phyloP scores from a whole-genome alignment of 2,888 invertebrate genomes.

The Drosophila maculinotata region DNA sequence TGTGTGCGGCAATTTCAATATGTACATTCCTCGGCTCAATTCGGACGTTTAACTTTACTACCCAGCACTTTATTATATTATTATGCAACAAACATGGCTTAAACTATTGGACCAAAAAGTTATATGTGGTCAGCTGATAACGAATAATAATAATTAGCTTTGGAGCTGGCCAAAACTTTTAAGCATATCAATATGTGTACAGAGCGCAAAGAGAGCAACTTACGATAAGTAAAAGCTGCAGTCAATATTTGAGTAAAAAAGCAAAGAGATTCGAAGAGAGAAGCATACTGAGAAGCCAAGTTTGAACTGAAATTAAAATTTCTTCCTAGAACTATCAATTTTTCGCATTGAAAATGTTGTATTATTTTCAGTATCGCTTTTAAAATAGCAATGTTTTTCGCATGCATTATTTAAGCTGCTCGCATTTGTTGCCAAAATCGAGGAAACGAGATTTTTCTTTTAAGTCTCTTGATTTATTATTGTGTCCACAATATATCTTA shows the following conservation, averaged over 20 bases:
- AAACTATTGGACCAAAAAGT: neutral
- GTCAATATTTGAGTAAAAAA: too few relatives aligned
- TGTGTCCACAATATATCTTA: slow-evolving; percentile 29
- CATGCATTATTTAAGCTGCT: neutral
- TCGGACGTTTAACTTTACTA: too few relatives aligned
- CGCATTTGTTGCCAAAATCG: neutral
- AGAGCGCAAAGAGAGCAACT: neutral
- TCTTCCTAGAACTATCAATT: too few relatives aligned
- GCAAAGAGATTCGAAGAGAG: neutral
- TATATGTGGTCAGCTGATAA: neutral
- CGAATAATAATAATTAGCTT: neutral
- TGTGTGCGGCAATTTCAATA: slow-evolving; percentile 29
- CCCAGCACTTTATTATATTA: too few relatives aligned
- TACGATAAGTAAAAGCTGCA: too few relatives aligned
- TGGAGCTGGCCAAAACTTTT: neutral
- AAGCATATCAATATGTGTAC: neutral
- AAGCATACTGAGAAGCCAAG: too few relatives aligned
- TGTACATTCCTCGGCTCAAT: slow-evolving; percentile 33
- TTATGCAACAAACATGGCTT: slow-evolving; percentile 14
- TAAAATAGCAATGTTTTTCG: too few relatives aligned
- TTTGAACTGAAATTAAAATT: neutral
- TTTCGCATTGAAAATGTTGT: neutral
- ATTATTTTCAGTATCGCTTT: too few relatives aligned
- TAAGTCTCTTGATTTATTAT: slow-evolving; percentile 32
- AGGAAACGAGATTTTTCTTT: neutral